Percentiles rank a stretch among this genome's conserved stretches.
phyloP scores from a whole-genome alignment of 2,888 invertebrate species.

The Lasiommata megera region DNA sequence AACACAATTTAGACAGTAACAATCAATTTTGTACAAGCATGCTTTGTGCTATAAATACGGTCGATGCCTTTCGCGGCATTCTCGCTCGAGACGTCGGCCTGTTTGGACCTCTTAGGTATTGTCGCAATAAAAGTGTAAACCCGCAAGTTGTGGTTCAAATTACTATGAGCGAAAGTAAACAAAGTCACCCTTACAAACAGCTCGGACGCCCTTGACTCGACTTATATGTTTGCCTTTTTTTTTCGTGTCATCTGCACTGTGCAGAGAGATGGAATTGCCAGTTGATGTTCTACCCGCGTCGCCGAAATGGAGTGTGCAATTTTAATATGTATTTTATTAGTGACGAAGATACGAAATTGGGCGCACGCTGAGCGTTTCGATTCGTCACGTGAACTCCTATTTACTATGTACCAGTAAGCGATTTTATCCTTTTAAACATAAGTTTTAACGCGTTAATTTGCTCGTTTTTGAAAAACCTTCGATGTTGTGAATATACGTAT shows the following conservation, averaged over 20 bases:
- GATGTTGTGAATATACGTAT: slow-evolving; percentile 66
- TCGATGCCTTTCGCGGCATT: too few species aligned
- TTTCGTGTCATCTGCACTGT: background rate
- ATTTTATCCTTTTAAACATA: slow-evolving; percentile 25
- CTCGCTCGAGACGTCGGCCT: too few species aligned
- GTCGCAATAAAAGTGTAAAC: too few species aligned
- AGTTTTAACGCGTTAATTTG: slow-evolving; percentile 28
- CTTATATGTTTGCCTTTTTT: too few species aligned
- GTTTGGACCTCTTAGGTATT: too few species aligned
- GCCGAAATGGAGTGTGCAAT: slow-evolving; percentile 60
- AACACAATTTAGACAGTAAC: too few species aligned
- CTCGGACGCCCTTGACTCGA: too few species aligned
- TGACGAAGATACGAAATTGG: slow-evolving; percentile 59
- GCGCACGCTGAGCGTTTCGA: slow-evolving; percentile 46
- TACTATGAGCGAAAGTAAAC: too few species aligned
- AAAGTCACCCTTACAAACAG: too few species aligned
- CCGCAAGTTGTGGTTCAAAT: too few species aligned
- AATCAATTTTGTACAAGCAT: too few species aligned
- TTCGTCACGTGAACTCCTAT: slow-evolving; percentile 17
- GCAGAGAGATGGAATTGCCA: background rate
- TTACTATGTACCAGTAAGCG: slow-evolving; percentile 8
- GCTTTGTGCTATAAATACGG: too few species aligned
- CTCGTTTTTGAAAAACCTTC: slow-evolving; percentile 31
- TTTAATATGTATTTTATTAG: slow-evolving; percentile 60
- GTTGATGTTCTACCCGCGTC: slow-evolving; percentile 1